Percentiles rank a stretch among this genome's conserved stretches.
These are phyloP conservation scores for Hypomecis punctinalis DNA, from an alignment of 2,888 invertebrate species.

Conservation along the genomic window DNA sequence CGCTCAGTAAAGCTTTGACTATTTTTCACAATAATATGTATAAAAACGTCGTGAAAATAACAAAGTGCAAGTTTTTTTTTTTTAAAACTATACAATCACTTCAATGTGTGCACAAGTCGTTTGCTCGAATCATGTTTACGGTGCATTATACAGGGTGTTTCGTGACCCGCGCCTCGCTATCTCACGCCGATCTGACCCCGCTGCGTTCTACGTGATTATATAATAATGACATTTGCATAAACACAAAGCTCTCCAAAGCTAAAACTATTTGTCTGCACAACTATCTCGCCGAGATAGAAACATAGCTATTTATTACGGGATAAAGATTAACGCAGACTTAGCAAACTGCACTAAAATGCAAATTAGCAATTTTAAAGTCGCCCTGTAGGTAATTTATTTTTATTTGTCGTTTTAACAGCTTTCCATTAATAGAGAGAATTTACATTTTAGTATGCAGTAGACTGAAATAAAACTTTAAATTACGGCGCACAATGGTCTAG, in stretches of 20 bases:
- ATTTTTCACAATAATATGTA: no score
- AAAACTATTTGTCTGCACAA: constrained; percentile 26
- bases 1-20: no score
- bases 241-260: constrained; percentile 23
- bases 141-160: constrained; percentile 51
- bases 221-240: constrained; percentile 46
- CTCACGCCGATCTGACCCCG: constrained; percentile 56
- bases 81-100: not conserved
- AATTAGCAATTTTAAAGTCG: constrained; percentile 39
- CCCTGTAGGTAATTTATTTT: constrained; percentile 38
- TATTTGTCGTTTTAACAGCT: constrained; percentile 33
- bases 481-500: constrained; percentile 16
- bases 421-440: constrained; percentile 18
- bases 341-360: constrained; percentile 43
- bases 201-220: constrained; percentile 49
- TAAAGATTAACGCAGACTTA: constrained; percentile 34
- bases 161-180: constrained; percentile 51
- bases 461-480: constrained; percentile 17
- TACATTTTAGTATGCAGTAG: constrained; percentile 20
- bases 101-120: not conserved
- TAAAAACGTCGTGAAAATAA: not conserved
- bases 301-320: constrained; percentile 29
- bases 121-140: not conserved
- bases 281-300: constrained; percentile 24
- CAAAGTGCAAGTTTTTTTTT: not conserved